Base-by-base conservation (phyloP, 2,888 invertebrate species). In the Drosophila neotestacea region DNA sequence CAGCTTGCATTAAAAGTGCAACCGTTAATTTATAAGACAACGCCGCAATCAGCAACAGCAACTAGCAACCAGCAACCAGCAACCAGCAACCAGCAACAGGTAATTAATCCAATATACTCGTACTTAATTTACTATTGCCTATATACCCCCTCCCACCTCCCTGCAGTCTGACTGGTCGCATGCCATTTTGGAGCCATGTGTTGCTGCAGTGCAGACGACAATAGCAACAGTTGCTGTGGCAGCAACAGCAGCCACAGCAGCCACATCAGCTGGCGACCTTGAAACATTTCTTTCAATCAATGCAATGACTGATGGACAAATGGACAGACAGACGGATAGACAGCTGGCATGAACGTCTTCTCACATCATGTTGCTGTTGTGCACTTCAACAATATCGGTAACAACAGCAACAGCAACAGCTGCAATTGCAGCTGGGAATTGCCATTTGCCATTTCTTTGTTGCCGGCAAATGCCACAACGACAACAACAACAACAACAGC, bases 11-110 rank as follows among this genome's bases (percentile, higher is more conserved):
- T 79, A 73, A 78, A 75, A 82, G 64, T 82, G 81, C 79, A 85
- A 88, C 81, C 77, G 88, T 80, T 88, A 85, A 88, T 89, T 87
- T 88, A 82, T 67, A 79, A 73, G 77, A 81, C 80, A 85, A 79
- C 72, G 68, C 76, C 63, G 62, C 76, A 73, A 75, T 60, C 71
- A 70, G 64, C 70, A 60, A 44, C 32, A 32, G 32, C 59, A 60
- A 4, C 55, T 16, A 55, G 27, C 52, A 60, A 32, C 66, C 64
- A 74, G 51, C 65, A 74, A 32, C 58, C 52, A 60, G 39, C 59
- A 56, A 10, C 59, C 50, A 68, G 47, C 64, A 51, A 16, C 54
- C 76, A 73, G 71, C 72, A 77, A 68, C 67, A 71, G 76, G 73
- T 74, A 83, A 85, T 81, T 80, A 85, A 85, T 85, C 78, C 81